These are phyloP conservation scores for Nerophis ophidion DNA, from an alignment of 2,113 vertebrate species.

Conservation along the genomic window DNA sequence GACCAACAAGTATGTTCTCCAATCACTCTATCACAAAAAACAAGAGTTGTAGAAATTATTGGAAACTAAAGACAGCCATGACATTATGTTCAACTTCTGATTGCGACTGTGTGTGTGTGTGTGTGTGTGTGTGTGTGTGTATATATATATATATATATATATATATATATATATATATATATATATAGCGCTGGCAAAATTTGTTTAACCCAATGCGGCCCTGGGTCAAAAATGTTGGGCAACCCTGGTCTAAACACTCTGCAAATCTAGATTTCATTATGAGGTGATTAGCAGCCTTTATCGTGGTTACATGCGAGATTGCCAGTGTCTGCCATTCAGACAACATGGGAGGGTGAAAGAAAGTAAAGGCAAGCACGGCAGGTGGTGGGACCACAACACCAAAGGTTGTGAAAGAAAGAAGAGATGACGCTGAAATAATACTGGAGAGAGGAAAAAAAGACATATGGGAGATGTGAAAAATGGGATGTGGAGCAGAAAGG, in stretches of 20 bases:
- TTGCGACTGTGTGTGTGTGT: too few relatives aligned
- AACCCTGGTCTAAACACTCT: background rate
- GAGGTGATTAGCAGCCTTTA: constrained; percentile 57
- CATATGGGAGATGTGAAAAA: constrained; percentile 26
- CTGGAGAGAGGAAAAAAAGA: constrained; percentile 15
- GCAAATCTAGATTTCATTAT: constrained; percentile 53
- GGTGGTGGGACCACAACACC: constrained; percentile 1
- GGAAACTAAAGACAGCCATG: too few relatives aligned
- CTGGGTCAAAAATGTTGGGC: too few relatives aligned
- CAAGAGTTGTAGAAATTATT: too few relatives aligned
- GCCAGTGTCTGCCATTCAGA: constrained; percentile 56
- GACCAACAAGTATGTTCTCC: too few relatives aligned
- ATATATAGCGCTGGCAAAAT: too few relatives aligned
- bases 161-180: too few relatives aligned
- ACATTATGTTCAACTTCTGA: too few relatives aligned
- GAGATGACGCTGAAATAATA: constrained; percentile 16
- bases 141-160: too few relatives aligned
- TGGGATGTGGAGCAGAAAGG: constrained; percentile 21
- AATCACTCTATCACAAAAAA: too few relatives aligned
- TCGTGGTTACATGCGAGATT: constrained; percentile 62
- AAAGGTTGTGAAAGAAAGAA: constrained; percentile 29
- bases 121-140: too few relatives aligned
- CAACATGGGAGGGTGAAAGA: constrained; percentile 35
- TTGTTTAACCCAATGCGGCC: too few relatives aligned
- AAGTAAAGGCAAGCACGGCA: constrained; percentile 15